Base-by-base conservation (phyloP, 2,888 invertebrate species). In the Drosophila demipolita region DNA sequence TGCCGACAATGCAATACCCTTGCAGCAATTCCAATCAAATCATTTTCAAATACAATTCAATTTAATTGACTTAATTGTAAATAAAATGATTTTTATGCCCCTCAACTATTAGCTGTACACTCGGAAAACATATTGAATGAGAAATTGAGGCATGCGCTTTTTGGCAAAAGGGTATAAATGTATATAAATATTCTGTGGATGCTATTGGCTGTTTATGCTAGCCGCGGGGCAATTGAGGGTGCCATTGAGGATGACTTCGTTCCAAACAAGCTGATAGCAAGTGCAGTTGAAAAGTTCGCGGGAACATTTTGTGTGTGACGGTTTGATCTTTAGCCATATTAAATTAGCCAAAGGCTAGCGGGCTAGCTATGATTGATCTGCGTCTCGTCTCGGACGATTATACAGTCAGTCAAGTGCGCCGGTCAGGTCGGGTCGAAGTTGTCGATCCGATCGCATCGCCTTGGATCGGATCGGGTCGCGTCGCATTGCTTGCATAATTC, bases 271-370 rank as follows among this genome's bases (percentile, higher is more conserved):
- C 59, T 42, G 20, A 20, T 32, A 73, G 75, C 90, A 88, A 88
- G 89, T 88, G 87, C 89, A 83, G 73, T 71, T 66, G 66, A 71
- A 83, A 85, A 89, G 83, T 90, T 90, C 90, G 88, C 88, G 90
- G 88, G 90, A 88, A 88, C 65, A 83, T 84, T 81, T 80, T 78
- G 71, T 76, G 78, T 80, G 88, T 76, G 78, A 79, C 78, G 73
- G 73, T 59, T 82, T 90, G 89, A 90, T 87, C 87, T 87, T 87
- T 90, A 87, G 87, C 89, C 89, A 90, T 87, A 87, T 87, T 87
- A 87, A 90, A 87, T 90, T 90, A 90, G 80, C 87, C 83, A 87
- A 78, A 89, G 85, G 74, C 82, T 76, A 78, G 71, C 70, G 45
- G 69, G 65, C 76, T 65, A 61, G 58, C 71, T 86, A 78, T 88